These are phyloP conservation scores for Dinoponera quadriceps DNA, from an alignment of 1,140 invertebrate species.

Conservation along the genomic window DNA sequence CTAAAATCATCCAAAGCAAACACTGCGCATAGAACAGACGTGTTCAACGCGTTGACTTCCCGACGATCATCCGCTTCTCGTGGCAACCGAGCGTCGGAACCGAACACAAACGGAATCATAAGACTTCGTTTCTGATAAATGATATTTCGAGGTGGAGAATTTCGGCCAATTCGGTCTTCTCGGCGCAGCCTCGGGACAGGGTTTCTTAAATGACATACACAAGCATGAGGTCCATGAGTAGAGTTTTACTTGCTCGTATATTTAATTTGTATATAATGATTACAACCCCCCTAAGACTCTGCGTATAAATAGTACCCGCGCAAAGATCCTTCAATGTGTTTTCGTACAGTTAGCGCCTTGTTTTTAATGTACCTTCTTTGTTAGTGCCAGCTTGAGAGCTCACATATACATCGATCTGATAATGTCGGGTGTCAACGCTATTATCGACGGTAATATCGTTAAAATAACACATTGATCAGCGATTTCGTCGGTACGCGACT, in stretches of 20 bases:
- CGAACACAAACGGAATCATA: too few relatives aligned
- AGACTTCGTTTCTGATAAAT: too few relatives aligned
- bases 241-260: conserved; percentile 69
- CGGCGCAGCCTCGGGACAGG: background rate
- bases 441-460: conserved; percentile 71
- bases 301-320: conserved; percentile 76
- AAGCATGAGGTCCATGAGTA: conserved; percentile 34
- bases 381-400: conserved; percentile 63
- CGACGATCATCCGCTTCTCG: too few relatives aligned
- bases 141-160: too few relatives aligned
- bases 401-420: conserved; percentile 47
- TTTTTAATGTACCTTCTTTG: conserved; percentile 44
- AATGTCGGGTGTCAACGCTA: conserved; percentile 64
- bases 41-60: too few relatives aligned
- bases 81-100: too few relatives aligned
- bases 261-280: conserved; percentile 74
- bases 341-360: conserved; percentile 69
- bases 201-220: conserved; percentile 27
- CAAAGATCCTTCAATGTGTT: conserved; percentile 50
- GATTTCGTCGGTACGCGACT: conserved; percentile 47
- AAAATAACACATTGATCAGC: conserved; percentile 68
- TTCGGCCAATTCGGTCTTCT: background rate
- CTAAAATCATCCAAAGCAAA: too few relatives aligned
- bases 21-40: too few relatives aligned
- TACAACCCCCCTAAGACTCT: conserved; percentile 71